These are phyloP conservation scores for Thunnus albacares DNA, from an alignment of 2,797 vertebrate genomes.

Conservation along the genomic window DNA sequence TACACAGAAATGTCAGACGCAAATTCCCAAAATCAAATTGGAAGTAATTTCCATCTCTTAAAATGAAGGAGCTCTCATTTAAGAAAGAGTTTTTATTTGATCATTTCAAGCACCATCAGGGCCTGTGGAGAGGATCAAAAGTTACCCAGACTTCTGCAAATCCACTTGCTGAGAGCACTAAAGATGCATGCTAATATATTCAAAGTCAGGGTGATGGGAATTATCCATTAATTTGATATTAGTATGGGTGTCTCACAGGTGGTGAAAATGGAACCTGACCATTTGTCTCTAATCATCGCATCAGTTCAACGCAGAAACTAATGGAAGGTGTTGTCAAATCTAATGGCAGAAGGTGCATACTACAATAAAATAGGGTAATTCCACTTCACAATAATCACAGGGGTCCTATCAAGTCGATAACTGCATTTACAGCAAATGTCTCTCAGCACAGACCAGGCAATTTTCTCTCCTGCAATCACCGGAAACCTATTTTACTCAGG, in stretches of 20 bases:
- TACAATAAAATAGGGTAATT: slow-evolving; percentile 65
- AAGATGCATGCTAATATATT: slow-evolving; percentile 52
- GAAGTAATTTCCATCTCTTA: slow-evolving; percentile 43
- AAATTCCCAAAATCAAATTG: slow-evolving; percentile 49
- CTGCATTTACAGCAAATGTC: slow-evolving; percentile 73
- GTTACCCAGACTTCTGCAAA: slow-evolving; percentile 40
- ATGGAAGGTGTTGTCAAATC: slow-evolving; percentile 38
- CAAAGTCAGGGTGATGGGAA: background rate
- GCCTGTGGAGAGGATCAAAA: slow-evolving; percentile 60
- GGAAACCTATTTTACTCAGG: slow-evolving; percentile 70
- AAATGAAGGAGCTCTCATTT: slow-evolving; percentile 52
- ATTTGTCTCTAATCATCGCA: slow-evolving; percentile 51
- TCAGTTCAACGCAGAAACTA: slow-evolving; percentile 10
- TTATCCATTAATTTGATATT: slow-evolving; percentile 45
- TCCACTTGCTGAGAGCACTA: slow-evolving; percentile 33
- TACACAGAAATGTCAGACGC: slow-evolving; percentile 22
- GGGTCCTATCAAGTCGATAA: slow-evolving; percentile 76
- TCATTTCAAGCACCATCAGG: slow-evolving; percentile 46
- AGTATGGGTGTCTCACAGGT: slow-evolving; percentile 29
- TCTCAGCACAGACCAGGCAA: slow-evolving; percentile 56
- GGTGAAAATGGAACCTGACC: slow-evolving; percentile 39
- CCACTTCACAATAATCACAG: slow-evolving; percentile 74
- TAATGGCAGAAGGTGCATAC: slow-evolving; percentile 47
- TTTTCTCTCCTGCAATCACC: slow-evolving; percentile 66
- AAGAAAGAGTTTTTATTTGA: slow-evolving; percentile 45